Evolutionary conservation across 2,888 invertebrate species (phyloP), one percentile per base, ranked within the genome.

Genomic region (Alsophila aescularia): DNA sequence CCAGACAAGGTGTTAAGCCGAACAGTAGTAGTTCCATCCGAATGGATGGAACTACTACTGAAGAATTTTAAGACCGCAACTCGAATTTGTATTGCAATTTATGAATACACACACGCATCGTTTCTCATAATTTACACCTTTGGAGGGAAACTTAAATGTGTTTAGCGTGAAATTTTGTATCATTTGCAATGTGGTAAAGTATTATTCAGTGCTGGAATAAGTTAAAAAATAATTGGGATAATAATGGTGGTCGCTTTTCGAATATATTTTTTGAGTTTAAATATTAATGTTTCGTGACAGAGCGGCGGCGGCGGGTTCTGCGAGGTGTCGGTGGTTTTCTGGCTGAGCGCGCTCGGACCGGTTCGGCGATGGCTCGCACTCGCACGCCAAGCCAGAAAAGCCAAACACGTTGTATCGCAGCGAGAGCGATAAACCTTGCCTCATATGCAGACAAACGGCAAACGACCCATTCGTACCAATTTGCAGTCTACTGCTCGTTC

Each of bases 261-360:
- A 77, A 74, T 79, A 77, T 79, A 77, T 79, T 83, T 80, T 82
- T 82, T 71, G 70, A 79, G 80, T 83, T 85, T 81, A 81, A 90
- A 87, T 87, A 83, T 87, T 87, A 89, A 90, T 90, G 86, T 87
- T 84, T 89, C 89, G 87, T 88, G 90, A 88, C 88, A 88, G 81
- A 24, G 24, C 24, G 84, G 83, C 78, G 81, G 78, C 76, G 77
- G 71, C 66, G 70, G 65, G 69, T 73, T 72, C 69, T 69, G 82
- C 79, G 83, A 88, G 88, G 90, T 88, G 90, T 89, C 83, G 83
- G 87, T 80, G 89, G 88, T 89, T 90, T 90, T 90, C 90, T 90
- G 90, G 86, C 80, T 83, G 85, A 87, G 84, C 85, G 90, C 87
- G 76, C 79, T 64, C 78, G 73, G 88, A 90, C 90, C 90, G 90